Evolutionary conservation across 2,888 invertebrate species (phyloP).

Genomic region (Sussaba pulchella): DNA sequence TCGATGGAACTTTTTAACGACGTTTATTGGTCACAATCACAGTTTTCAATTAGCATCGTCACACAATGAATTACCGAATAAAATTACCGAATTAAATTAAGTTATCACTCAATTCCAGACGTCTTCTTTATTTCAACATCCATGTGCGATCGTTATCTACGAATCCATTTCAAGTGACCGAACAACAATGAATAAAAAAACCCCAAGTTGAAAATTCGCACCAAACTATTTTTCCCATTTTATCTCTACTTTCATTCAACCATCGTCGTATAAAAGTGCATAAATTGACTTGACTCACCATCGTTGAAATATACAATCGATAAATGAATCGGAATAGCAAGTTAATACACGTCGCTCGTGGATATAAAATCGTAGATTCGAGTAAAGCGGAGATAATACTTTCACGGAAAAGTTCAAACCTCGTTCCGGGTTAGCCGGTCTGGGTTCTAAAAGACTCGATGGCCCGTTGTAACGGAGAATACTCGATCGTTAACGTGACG

Average conservation of each 20-base stretch:
- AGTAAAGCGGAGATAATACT: slow-evolving; percentile 5
- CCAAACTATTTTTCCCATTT: not conserved
- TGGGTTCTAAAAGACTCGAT: slow-evolving; percentile 25
- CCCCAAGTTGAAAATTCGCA: no score
- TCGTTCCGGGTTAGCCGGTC: slow-evolving; percentile 11
- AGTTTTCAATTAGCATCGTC: no score
- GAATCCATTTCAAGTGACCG: not conserved
- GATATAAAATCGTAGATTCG: slow-evolving; percentile 6
- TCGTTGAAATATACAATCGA: slow-evolving; percentile 5
- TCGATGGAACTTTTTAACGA: not conserved
- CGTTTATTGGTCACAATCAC: not conserved
- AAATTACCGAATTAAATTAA: no score
- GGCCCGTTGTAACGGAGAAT: slow-evolving; percentile 49
- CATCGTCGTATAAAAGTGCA: not conserved
- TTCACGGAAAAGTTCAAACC: slow-evolving; percentile 22
- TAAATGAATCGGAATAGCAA: not conserved
- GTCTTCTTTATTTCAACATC: no score
- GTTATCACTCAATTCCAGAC: no score
- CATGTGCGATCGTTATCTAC: no score
- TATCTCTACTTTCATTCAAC: not conserved
- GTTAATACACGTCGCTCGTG: not conserved
- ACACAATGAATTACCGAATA: no score
- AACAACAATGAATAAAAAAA: not conserved
- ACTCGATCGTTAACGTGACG: slow-evolving; percentile 55
- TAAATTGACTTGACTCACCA: not conserved